Evolutionary conservation across 2,113 vertebrate species (phyloP).

Genomic region (Oryzias celebensis): DNA sequence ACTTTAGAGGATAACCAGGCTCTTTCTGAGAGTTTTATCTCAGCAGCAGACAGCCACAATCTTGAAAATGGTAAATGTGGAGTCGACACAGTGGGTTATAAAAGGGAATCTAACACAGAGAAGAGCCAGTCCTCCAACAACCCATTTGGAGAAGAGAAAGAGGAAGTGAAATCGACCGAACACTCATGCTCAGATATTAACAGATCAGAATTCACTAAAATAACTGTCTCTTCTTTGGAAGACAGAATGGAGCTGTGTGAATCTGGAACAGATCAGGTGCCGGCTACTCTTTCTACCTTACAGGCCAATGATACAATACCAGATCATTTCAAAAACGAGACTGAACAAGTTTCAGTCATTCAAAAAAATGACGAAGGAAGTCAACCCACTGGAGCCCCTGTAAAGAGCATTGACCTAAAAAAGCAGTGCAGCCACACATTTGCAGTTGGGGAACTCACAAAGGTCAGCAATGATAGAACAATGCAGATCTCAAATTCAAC

Average conservation of each 20-base stretch:
- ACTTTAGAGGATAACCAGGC: slow-evolving; percentile 15
- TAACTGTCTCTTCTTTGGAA: slow-evolving; percentile 29
- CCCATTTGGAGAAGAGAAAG: slow-evolving; percentile 47
- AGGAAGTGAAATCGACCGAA: slow-evolving; percentile 44
- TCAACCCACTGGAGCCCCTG: slow-evolving; percentile 20
- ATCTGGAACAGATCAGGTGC: slow-evolving; percentile 35
- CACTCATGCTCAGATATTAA: slow-evolving; percentile 26
- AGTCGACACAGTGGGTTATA: slow-evolving; percentile 4
- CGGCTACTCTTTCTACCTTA: slow-evolving; percentile 1
- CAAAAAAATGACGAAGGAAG: slow-evolving; percentile 54
- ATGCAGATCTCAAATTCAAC: slow-evolving; percentile 12
- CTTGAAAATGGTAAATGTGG: slow-evolving; percentile 8
- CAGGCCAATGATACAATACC: neutral
- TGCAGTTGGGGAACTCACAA: slow-evolving; percentile 16
- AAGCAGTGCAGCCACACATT: slow-evolving; percentile 9
- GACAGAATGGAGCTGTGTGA: slow-evolving; percentile 23
- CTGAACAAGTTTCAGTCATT: slow-evolving; percentile 10
- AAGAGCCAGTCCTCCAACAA: neutral
- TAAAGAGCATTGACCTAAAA: slow-evolving; percentile 48
- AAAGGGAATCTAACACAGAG: slow-evolving; percentile 12
- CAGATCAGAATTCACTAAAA: slow-evolving; percentile 34
- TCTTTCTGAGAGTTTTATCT: slow-evolving; percentile 20
- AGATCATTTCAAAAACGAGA: slow-evolving; percentile 22
- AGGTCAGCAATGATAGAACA: neutral
- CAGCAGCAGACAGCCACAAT: slow-evolving; percentile 12